phyloP scores from a whole-genome alignment of 1,140 invertebrate species.

The Plutomurus gul region DNA sequence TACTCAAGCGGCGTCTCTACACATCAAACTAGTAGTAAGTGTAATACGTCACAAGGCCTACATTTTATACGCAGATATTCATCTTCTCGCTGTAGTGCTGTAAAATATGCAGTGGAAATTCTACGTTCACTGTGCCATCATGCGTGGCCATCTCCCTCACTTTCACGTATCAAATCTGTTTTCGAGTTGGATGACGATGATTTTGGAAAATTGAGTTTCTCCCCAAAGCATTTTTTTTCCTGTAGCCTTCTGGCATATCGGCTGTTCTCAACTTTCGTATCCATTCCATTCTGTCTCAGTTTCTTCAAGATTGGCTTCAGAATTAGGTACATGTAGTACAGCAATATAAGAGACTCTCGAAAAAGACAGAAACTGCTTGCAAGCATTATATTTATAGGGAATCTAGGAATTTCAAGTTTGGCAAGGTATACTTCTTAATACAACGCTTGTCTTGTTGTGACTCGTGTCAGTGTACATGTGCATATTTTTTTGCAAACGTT shows the following conservation, averaged over 20 bases:
- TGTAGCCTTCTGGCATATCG: neutral
- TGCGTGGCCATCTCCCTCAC: neutral
- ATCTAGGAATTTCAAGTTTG: neutral
- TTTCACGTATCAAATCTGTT: conserved; percentile 18
- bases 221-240: neutral
- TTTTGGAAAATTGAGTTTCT: conserved; percentile 22
- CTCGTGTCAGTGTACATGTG: neutral
- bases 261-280: neutral
- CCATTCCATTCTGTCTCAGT: neutral
- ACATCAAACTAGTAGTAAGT: too few relatives aligned
- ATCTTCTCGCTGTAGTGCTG: neutral
- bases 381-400: neutral
- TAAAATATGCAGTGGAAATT: neutral
- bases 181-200: conserved; percentile 16
- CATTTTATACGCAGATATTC: too few relatives aligned
- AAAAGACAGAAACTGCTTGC: neutral
- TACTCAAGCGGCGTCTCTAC: too few relatives aligned
- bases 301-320: neutral
- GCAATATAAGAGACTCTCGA: neutral
- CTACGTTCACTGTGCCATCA: neutral
- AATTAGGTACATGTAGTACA: neutral
- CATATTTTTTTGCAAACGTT: neutral
- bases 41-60: too few relatives aligned
- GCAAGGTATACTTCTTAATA: too few relatives aligned
- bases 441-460: too few relatives aligned